A percentile compares a stretch with the other conserved stretches of the same genome.
Evolutionary conservation across 2,888 invertebrate genomes (phyloP).

Genomic region (Bhutanitis thaidina): DNA sequence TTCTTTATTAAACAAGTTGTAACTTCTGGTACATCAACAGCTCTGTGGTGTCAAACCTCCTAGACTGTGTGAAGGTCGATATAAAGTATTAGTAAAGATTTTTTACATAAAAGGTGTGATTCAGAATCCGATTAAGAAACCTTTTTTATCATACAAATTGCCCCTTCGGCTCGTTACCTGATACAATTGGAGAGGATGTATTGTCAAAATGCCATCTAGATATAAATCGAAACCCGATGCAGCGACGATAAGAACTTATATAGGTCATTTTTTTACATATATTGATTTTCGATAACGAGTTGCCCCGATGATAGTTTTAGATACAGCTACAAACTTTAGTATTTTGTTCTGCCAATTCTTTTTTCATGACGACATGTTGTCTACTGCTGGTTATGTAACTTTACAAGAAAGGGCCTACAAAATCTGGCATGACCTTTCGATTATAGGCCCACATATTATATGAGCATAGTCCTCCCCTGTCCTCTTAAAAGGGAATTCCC

Average conservation of each 20-base stretch:
- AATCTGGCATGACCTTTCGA: too few species aligned
- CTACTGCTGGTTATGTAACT: too few species aligned
- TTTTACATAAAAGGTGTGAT: conserved; percentile 76
- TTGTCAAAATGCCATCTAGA: conserved; percentile 4
- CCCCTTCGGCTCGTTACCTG: conserved; percentile 36
- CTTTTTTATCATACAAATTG: conserved; percentile 52
- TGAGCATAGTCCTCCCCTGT: too few species aligned
- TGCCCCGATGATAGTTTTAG: too few species aligned
- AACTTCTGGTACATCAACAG: conserved; percentile 27
- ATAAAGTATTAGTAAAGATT: too few species aligned
- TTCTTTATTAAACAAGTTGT: background rate
- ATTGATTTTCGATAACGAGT: background rate
- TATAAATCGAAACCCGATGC: conserved; percentile 7
- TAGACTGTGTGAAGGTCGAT: conserved; percentile 55
- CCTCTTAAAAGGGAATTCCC: too few species aligned
- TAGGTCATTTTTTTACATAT: conserved; percentile 7
- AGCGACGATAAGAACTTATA: background rate
- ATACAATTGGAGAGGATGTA: conserved; percentile 13
- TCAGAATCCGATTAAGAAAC: conserved; percentile 55
- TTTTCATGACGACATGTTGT: too few species aligned
- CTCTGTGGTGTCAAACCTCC: conserved; percentile 31
- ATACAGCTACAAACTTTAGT: too few species aligned
- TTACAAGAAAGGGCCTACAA: too few species aligned
- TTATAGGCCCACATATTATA: too few species aligned
- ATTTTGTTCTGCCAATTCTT: too few species aligned